These are phyloP conservation scores for Gobionotothen gibberifrons DNA, from an alignment of 2,797 vertebrate species.

Conservation along the genomic window DNA sequence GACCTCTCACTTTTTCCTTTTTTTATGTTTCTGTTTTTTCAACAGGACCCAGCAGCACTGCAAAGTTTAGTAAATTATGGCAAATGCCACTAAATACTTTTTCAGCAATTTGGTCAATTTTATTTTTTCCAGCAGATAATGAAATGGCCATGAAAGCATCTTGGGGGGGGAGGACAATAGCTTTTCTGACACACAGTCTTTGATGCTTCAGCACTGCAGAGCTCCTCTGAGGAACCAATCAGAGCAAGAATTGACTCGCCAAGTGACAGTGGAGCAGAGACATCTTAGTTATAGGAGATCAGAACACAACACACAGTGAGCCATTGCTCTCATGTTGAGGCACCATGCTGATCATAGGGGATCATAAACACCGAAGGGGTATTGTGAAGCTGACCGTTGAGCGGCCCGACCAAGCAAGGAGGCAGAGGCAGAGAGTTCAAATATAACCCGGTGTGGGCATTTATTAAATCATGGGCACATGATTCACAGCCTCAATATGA, in stretches of 20 bases:
- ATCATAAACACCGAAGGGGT: slow-evolving; percentile 2
- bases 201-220: slow-evolving; percentile 10
- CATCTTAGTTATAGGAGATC: not conserved
- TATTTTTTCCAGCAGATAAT: not conserved
- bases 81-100: too few species aligned
- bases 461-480: too few species aligned
- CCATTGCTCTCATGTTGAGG: not conserved
- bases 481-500: too few species aligned
- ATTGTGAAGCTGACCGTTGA: too few species aligned
- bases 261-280: slow-evolving; percentile 26
- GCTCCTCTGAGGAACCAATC: slow-evolving; percentile 6
- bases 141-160: not conserved
- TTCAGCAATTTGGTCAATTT: not conserved
- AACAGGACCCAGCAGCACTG: not conserved
- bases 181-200: not conserved
- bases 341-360: slow-evolving; percentile 7
- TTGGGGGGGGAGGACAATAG: not conserved
- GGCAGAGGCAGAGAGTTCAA: too few species aligned
- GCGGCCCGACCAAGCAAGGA: too few species aligned
- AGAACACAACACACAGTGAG: not conserved
- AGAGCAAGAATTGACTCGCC: slow-evolving; percentile 9
- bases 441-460: too few species aligned
- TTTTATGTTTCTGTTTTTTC: not conserved
- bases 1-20: too few species aligned
- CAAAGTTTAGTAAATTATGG: not conserved